These are phyloP conservation scores for Dallia pectoralis DNA, from an alignment of 2,797 vertebrate species.

Conservation along the genomic window DNA sequence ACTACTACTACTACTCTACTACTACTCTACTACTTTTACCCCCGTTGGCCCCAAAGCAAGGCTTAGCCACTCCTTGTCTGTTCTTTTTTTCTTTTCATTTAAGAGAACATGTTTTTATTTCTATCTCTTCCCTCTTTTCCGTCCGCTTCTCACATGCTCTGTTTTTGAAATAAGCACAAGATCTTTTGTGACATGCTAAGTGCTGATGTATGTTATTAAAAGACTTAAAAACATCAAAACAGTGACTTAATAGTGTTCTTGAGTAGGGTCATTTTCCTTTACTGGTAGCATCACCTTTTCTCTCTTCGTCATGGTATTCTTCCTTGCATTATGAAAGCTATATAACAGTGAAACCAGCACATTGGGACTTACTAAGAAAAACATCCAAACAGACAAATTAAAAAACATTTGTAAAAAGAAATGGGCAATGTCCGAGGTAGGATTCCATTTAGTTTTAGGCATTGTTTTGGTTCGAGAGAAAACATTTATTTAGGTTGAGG, in stretches of 20 bases:
- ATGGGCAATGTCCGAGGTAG: too few relatives aligned
- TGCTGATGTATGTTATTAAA: conserved; percentile 91
- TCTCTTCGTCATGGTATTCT: neutral
- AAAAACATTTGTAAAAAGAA: too few relatives aligned
- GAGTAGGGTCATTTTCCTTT: neutral
- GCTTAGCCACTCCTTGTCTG: conserved; percentile 68
- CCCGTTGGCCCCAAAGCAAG: conserved; percentile 56
- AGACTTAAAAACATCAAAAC: conserved; percentile 74
- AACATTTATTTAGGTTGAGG: too few relatives aligned
- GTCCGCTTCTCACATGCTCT: conserved; percentile 65
- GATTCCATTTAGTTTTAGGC: too few relatives aligned
- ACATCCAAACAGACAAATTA: too few relatives aligned
- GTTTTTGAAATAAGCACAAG: conserved; percentile 86
- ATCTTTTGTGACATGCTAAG: conserved; percentile 83
- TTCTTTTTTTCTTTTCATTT: conserved; percentile 36
- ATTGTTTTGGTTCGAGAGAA: too few relatives aligned
- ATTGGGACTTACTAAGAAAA: too few relatives aligned
- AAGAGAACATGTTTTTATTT: conserved; percentile 29
- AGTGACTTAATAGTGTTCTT: neutral
- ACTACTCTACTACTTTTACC: conserved; percentile 40
- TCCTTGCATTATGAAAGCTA: neutral
- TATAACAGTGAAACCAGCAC: too few relatives aligned
- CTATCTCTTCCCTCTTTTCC: conserved; percentile 40
- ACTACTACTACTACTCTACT: conserved; percentile 45
- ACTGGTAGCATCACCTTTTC: neutral